Evolutionary conservation across 2,113 vertebrate genomes (phyloP), one percentile per base, ranked within the genome.

Genomic region (Pachyramphus minor): DNA sequence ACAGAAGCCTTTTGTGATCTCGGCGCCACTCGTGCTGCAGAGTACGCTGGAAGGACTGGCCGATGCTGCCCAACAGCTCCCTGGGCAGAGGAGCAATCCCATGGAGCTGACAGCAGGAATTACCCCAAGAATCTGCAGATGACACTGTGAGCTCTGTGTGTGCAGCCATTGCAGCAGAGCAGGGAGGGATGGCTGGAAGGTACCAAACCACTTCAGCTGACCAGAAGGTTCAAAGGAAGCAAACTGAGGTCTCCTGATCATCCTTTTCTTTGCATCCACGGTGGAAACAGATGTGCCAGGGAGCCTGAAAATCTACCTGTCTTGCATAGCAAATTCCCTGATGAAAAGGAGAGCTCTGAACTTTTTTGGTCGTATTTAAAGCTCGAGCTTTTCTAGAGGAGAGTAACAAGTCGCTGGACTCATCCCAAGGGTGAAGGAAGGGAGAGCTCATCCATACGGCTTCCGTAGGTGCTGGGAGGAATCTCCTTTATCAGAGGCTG

Each of bases 151-250:
- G 95, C 95, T 90, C 80, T 69, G 78, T 55, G 12, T 71, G 73
- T 94, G 95, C 95, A 83, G 95, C 86, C 89, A 37, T 28, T 86
- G 93, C 87, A 66, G 78, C 47, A 25, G 88, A 19, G 60, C 5
- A 33, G 83, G 95, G 90, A 77, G 89, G 93, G 94, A 82, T 37
- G 89, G 84, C 91, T 18, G 90, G 44, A 92, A 69, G 67, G 44
- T 37, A 41, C 87, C 94, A 62, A 30, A 60, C 55, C 85, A 92
- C 96, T 97, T 80, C 94, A 66, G 91, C 90, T 94, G 56, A 68
- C 92, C 82, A 56, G 62, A 23, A 95, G 97, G 83, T 95, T 95
- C 73, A 30, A 50, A 77, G 95, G 85, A 97, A 96, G 96, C 33
- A 55, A 92, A 89, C 30, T 64, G 7, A 59, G 44, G 53, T 72